These are phyloP conservation scores for Otolemur garnettii DNA, from an alignment of 2,113 vertebrate genomes.

Conservation along the genomic window DNA sequence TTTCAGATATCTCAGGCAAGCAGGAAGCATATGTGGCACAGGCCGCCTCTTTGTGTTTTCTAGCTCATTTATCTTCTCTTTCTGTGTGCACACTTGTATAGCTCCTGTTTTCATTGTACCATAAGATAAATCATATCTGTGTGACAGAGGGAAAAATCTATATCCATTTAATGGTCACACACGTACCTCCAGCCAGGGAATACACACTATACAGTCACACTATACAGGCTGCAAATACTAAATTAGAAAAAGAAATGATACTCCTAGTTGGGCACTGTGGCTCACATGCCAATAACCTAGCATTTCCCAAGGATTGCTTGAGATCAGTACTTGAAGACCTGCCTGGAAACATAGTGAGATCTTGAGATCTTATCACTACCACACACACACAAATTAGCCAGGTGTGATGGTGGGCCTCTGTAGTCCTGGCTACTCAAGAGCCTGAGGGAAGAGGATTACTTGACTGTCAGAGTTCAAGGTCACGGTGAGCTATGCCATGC, in stretches of 20 bases:
- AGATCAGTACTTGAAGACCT: too few species aligned
- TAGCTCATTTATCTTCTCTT: slow-evolving; percentile 55
- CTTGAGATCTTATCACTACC: too few species aligned
- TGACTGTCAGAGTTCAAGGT: too few species aligned
- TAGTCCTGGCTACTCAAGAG: too few species aligned
- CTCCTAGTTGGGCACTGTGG: too few species aligned
- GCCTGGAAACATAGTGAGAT: too few species aligned
- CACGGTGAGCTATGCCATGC: too few species aligned
- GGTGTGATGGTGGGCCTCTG: too few species aligned
- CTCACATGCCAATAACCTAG: too few species aligned
- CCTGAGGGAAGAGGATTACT: too few species aligned
- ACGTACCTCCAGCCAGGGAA: background rate
- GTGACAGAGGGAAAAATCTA: slow-evolving; percentile 10
- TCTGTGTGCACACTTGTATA: slow-evolving; percentile 8
- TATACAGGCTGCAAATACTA: background rate
- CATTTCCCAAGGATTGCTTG: too few species aligned
- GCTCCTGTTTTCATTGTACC: slow-evolving; percentile 54
- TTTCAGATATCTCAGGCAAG: slow-evolving; percentile 34
- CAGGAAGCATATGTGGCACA: background rate
- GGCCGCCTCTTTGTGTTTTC: slow-evolving; percentile 4
- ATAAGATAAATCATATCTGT: slow-evolving; percentile 59
- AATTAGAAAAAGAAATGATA: background rate
- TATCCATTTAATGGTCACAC: slow-evolving; percentile 23
- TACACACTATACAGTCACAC: background rate
- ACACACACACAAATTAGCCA: too few species aligned